phyloP scores from a whole-genome alignment of 2,888 invertebrate genomes.

The Dryobotodes eremita region DNA sequence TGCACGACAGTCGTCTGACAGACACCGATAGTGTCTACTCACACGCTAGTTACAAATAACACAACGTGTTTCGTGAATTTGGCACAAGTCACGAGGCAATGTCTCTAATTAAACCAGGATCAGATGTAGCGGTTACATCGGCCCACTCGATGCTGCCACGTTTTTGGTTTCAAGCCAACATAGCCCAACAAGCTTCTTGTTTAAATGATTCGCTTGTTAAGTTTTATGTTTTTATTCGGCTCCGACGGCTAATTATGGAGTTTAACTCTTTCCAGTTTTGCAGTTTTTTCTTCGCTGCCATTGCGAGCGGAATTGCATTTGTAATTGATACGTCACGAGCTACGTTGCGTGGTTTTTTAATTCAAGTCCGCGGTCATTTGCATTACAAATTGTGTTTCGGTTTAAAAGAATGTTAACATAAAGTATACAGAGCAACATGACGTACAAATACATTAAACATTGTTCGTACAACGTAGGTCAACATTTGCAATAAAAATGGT shows the following conservation, averaged over 20 bases:
- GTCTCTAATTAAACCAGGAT: constrained; percentile 86
- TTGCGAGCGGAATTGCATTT: constrained; percentile 49
- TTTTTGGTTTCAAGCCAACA: constrained; percentile 84
- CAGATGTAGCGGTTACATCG: constrained; percentile 79
- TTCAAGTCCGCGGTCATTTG: constrained; percentile 46
- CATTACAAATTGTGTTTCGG: constrained; percentile 51
- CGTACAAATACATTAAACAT: constrained; percentile 47
- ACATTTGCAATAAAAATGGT: constrained; percentile 40
- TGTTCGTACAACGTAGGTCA: constrained; percentile 25
- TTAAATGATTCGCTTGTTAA: constrained; percentile 84
- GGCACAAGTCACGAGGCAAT: constrained; percentile 75
- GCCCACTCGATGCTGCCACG: constrained; percentile 75
- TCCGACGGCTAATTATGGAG: constrained; percentile 67
- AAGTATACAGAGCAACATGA: constrained; percentile 36
- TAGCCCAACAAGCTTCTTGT: constrained; percentile 77
- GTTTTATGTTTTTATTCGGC: constrained; percentile 77
- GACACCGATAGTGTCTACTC: constrained; percentile 46
- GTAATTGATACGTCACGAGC: constrained; percentile 58
- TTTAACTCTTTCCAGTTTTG: constrained; percentile 58
- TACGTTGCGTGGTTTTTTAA: constrained; percentile 38
- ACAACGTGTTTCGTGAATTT: constrained; percentile 72
- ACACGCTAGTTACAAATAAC: constrained; percentile 66
- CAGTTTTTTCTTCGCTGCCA: constrained; percentile 40
- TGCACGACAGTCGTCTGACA: constrained; percentile 24
- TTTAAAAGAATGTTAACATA: constrained; percentile 48